These are phyloP conservation scores for Chromoteleia sp. DNA, from an alignment of 2,888 invertebrate species.

Conservation along the genomic window DNA sequence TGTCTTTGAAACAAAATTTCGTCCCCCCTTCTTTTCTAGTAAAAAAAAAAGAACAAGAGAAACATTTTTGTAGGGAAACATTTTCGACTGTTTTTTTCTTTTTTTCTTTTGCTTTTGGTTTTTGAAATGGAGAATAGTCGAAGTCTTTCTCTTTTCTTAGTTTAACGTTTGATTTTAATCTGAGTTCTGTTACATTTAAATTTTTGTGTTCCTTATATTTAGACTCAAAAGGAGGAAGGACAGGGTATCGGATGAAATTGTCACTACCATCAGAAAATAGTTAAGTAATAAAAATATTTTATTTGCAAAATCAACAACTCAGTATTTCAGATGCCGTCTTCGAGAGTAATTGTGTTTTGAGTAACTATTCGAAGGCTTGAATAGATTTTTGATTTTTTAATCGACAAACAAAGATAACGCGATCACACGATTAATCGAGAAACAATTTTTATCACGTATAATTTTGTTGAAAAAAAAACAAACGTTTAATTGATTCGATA, in stretches of 20 bases:
- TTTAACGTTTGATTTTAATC: constrained; percentile 64
- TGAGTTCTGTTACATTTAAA: constrained; percentile 69
- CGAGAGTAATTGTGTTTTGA: constrained; percentile 44
- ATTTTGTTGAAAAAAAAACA: constrained; percentile 10
- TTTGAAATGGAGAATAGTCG: constrained; percentile 3
- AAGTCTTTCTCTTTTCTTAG: constrained; percentile 41
- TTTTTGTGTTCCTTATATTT: constrained; percentile 70
- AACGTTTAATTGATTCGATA: no score
- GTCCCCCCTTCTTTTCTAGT: no score
- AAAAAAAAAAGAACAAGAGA: no score
- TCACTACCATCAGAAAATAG: constrained; percentile 72
- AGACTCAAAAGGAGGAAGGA: constrained; percentile 72
- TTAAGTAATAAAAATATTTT: constrained; percentile 70
- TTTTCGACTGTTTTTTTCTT: not conserved
- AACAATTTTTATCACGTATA: no score
- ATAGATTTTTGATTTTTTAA: constrained; percentile 31
- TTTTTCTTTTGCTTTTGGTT: constrained; percentile 14
- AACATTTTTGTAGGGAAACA: not conserved
- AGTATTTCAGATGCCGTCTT: constrained; percentile 42
- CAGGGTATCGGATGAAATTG: constrained; percentile 71
- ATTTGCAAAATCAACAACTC: constrained; percentile 60
- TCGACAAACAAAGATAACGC: not conserved
- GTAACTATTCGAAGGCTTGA: constrained; percentile 43
- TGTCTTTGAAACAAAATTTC: constrained; percentile 3
- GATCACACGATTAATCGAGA: not conserved